Percentiles rank a stretch among this genome's conserved stretches.
phyloP scores from a whole-genome alignment of 1,140 invertebrate genomes.

The Pseudobourletiella spinata region DNA sequence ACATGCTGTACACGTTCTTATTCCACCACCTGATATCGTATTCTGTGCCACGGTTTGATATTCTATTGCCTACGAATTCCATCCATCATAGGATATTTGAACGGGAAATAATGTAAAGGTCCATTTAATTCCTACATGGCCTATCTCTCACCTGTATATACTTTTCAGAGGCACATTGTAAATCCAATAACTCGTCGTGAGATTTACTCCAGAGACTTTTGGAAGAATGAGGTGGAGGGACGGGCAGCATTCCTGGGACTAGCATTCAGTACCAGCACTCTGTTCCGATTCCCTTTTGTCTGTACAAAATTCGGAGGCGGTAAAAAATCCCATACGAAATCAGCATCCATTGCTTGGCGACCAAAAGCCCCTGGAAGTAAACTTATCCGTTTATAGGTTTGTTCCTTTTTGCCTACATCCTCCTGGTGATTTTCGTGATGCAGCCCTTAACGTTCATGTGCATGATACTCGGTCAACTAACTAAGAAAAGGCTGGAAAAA shows the following conservation, averaged over 20 bases:
- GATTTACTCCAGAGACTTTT: background rate
- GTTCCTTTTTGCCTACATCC: background rate
- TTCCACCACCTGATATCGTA: too few relatives aligned
- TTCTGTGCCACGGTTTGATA: too few relatives aligned
- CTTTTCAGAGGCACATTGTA: too few relatives aligned
- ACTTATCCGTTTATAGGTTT: background rate
- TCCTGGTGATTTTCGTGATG: background rate
- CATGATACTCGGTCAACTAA: constrained; percentile 7
- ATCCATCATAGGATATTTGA: too few relatives aligned
- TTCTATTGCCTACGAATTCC: too few relatives aligned
- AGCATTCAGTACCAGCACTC: background rate
- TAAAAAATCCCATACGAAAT: background rate
- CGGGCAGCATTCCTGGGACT: constrained; percentile 4
- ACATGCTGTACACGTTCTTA: too few relatives aligned
- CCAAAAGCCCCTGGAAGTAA: too few relatives aligned
- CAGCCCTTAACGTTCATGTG: constrained; percentile 8
- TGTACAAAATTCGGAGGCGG: constrained; percentile 4
- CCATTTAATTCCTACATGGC: too few relatives aligned
- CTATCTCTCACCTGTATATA: too few relatives aligned
- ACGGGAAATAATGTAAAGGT: too few relatives aligned
- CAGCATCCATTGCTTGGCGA: too few relatives aligned
- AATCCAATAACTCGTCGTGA: background rate
- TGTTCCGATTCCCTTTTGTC: constrained; percentile 4
- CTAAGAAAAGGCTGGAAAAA: background rate
- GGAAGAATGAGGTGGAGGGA: background rate